Evolutionary conservation across 1,140 invertebrate species (phyloP).

Genomic region (Drosophila subobscura): DNA sequence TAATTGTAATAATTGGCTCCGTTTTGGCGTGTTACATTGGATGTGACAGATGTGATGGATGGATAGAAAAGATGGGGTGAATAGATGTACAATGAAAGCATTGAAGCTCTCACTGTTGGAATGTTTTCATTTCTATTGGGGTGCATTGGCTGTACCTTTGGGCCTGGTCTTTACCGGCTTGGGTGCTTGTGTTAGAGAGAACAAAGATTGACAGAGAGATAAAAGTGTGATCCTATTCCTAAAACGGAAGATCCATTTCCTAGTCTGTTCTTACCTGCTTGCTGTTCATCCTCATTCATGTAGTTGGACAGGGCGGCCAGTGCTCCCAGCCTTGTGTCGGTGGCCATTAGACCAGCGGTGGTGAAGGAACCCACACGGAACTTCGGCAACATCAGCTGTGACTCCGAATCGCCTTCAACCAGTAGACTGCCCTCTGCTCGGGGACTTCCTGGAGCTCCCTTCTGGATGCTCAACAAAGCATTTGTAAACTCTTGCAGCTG

Average conservation of each 20-base stretch:
- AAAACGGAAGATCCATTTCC: neutral
- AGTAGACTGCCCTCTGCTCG: constrained; percentile 21
- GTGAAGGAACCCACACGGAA: constrained; percentile 86
- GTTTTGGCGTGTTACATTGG: neutral
- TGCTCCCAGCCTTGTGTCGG: constrained; percentile 71
- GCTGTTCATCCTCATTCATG: constrained; percentile 77
- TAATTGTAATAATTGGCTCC: constrained; percentile 2
- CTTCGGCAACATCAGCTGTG: constrained; percentile 84
- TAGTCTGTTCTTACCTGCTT: constrained; percentile 66
- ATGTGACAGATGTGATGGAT: neutral
- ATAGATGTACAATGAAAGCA: neutral
- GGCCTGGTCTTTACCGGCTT: constrained; percentile 72
- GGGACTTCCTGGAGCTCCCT: constrained; percentile 38
- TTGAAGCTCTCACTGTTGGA: no score
- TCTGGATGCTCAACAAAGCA: constrained; percentile 72
- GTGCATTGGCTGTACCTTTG: constrained; percentile 73
- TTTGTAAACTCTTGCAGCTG: constrained; percentile 78
- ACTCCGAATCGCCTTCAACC: constrained; percentile 66
- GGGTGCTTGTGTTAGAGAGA: constrained; percentile 74
- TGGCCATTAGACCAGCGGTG: constrained; percentile 65
- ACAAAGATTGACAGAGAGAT: constrained; percentile 39
- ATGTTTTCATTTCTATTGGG: neutral
- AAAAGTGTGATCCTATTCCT: neutral
- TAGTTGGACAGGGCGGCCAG: constrained; percentile 79
- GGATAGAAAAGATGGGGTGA: neutral